These are phyloP conservation scores for Cephalopachus bancanus DNA, from an alignment of 2,797 vertebrate species.

Conservation along the genomic window DNA sequence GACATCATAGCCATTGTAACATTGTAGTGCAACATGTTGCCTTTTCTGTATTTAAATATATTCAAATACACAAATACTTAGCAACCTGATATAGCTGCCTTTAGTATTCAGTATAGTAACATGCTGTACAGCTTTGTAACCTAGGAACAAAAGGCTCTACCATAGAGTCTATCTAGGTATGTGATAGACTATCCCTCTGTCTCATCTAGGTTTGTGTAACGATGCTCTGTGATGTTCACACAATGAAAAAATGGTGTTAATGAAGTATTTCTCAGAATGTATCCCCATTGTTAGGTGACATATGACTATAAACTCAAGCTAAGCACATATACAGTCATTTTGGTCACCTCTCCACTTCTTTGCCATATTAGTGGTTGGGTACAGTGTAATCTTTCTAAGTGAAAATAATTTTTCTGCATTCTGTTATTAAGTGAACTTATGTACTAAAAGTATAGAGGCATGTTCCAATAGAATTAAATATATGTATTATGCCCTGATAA, in stretches of 20 bases:
- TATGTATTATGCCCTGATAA: not conserved
- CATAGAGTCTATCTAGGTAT: not conserved
- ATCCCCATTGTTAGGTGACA: not conserved
- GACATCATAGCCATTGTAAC: not conserved
- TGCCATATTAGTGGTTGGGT: not conserved
- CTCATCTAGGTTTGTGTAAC: not conserved
- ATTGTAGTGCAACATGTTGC: not conserved
- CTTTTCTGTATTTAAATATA: not conserved
- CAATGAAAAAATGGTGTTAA: not conserved
- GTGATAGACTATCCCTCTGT: too few species aligned
- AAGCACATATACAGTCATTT: not conserved
- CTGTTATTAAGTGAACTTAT: not conserved
- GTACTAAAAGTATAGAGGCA: not conserved
- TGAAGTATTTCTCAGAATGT: not conserved
- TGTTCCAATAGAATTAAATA: constrained; percentile 11
- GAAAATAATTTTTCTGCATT: not conserved
- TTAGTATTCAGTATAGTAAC: not conserved
- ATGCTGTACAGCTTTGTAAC: not conserved
- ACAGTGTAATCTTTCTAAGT: constrained; percentile 3
- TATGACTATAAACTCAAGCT: not conserved
- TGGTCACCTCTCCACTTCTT: not conserved
- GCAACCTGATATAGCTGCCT: not conserved
- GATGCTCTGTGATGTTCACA: too few species aligned
- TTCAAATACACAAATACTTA: not conserved
- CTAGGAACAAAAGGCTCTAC: not conserved